Evolutionary conservation across 1,140 invertebrate genomes (phyloP).

Genomic region (Drosophila paulistorum): DNA sequence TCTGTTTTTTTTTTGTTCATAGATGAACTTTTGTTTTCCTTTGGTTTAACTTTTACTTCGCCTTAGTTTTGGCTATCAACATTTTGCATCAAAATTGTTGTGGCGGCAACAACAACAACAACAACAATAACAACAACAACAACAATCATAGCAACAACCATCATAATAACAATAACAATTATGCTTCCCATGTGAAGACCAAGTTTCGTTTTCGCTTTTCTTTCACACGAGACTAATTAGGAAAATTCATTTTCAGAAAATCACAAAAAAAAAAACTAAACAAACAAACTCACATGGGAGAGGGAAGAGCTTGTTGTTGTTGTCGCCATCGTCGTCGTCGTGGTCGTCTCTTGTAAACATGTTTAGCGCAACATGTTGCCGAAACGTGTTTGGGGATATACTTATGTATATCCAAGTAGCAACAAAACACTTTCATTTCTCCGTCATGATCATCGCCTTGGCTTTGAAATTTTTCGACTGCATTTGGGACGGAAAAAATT

Average conservation of each 20-base stretch:
- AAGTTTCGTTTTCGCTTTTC: constrained; percentile 69
- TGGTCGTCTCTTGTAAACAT: constrained; percentile 48
- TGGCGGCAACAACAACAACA: constrained; percentile 24
- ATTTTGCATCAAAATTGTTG: constrained; percentile 45
- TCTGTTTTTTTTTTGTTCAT: background rate
- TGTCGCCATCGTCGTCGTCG: no score
- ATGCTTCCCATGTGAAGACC: constrained; percentile 21
- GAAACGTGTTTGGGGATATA: constrained; percentile 54
- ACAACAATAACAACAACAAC: background rate
- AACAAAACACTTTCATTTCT: constrained; percentile 69
- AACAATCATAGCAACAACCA: background rate
- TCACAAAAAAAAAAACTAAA: constrained; percentile 23
- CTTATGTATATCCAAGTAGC: background rate
- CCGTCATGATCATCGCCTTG: constrained; percentile 48
- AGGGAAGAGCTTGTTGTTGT: constrained; percentile 6
- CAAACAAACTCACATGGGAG: constrained; percentile 18
- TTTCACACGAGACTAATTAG: constrained; percentile 73
- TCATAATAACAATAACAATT: constrained; percentile 15
- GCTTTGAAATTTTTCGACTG: constrained; percentile 68
- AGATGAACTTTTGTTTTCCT: background rate
- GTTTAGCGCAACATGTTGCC: constrained; percentile 62
- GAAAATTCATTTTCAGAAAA: constrained; percentile 58
- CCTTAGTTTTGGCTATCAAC: constrained; percentile 43
- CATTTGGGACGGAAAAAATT: constrained; percentile 73
- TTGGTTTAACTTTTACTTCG: constrained; percentile 46